Conservation (phyloP, 2,113 vertebrate species). For the Patagioenas fasciata region DNA sequence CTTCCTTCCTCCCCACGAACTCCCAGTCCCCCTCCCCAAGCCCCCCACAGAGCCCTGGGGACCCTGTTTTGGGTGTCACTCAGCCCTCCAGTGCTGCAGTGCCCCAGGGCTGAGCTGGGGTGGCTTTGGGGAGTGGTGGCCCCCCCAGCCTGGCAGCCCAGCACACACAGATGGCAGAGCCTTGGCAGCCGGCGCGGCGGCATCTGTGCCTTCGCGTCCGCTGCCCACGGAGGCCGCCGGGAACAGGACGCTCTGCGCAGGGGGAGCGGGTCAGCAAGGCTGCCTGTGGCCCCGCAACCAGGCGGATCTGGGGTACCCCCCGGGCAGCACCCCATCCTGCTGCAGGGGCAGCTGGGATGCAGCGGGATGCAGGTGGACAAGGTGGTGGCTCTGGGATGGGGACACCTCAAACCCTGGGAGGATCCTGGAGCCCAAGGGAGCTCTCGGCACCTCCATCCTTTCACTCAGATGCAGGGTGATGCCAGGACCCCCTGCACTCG, state of each 20-base stretch:
- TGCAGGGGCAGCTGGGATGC: neutral
- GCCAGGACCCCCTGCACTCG: neutral
- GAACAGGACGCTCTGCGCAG: conserved; percentile 16
- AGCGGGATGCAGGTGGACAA: neutral
- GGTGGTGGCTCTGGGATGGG: neutral
- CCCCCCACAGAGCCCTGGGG: neutral
- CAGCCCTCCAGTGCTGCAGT: neutral
- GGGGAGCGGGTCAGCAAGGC: neutral
- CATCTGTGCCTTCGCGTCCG: conserved; percentile 44
- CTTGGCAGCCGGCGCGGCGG: conserved; percentile 36
- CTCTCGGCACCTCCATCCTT: neutral
- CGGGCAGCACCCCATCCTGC: neutral
- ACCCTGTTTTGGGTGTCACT: neutral
- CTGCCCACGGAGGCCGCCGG: conserved; percentile 49
- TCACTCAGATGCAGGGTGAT: neutral
- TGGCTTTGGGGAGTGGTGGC: neutral
- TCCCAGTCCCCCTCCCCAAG: neutral
- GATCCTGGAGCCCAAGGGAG: neutral
- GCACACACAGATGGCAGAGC: conserved; percentile 43
- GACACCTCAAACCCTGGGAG: neutral
- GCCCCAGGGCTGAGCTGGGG: neutral
- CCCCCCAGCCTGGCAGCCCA: conserved; percentile 36
- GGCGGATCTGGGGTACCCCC: neutral
- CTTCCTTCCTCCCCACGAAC: neutral
- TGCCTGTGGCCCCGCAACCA: accelerated